Evolutionary conservation across 2,113 vertebrate species (phyloP), one percentile per base, ranked within the genome.

Genomic region (Alligator mississippiensis): DNA sequence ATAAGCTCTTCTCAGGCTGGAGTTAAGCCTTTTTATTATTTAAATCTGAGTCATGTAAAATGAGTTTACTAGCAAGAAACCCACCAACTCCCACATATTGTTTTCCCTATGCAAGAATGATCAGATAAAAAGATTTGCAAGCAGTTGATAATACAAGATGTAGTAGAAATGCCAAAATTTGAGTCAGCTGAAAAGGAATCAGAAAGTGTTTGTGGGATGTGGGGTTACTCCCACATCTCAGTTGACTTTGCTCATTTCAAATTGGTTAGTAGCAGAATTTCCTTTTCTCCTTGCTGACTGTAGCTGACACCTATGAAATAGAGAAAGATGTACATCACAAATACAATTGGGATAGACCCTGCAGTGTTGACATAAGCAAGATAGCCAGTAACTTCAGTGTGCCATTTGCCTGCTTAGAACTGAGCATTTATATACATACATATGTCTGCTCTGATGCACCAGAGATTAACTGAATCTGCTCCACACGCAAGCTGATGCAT

Each of bases 21-120:
- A 96, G 90, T 93, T 93, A 97, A 96, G 90, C 81, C 94, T 96
- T 96, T 97, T 96, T 93, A 88, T 97, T 95, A 95, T 96, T 97
- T 95, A 97, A 96, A 97, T 96, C 94, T 95, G 95, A 95, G 87
- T 95, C 86, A 96, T 92, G 64, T 93, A 96, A 95, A 93, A 95
- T 85, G 93, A 92, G 91, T 90, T 96, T 88, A 90, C 94, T 93
- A 97, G 93, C 82, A 94, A 96, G 90, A 95, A 94, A 96, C 88
- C 89, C 92, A 81, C 93, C 93, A 95, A 96, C 85, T 94, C 90
- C 90, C 85, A 94, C 85, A n/a, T 93, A 94, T 87, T 92, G 80
- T 96, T 93, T 93, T 95, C 76, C 78, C 5, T 64, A 91, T 79
- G 66, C 88, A 79, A 94, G 88, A 92, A 84, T 17, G 22, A 96